These are phyloP conservation scores for Coecobrya sp. DNA, from an alignment of 2,888 invertebrate genomes.

Conservation along the genomic window DNA sequence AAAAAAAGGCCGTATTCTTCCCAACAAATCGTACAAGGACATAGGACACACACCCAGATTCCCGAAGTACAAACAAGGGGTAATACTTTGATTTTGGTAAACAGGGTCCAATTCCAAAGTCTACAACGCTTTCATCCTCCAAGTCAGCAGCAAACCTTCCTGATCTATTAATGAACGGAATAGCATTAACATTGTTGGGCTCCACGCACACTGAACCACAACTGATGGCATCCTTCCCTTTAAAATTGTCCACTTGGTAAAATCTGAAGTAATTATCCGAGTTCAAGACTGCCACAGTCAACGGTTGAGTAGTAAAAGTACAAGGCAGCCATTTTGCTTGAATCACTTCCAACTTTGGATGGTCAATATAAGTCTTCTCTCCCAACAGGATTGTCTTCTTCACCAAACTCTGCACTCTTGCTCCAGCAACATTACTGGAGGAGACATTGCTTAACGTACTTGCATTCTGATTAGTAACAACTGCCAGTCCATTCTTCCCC, in stretches of 20 bases:
- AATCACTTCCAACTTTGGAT: slow-evolving; percentile 79
- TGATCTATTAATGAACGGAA: slow-evolving; percentile 76
- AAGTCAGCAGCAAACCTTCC: slow-evolving; percentile 70
- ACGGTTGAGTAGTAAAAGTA: slow-evolving; percentile 49
- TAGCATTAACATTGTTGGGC: slow-evolving; percentile 48
- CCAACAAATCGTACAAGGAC: slow-evolving; percentile 79
- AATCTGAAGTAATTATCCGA: slow-evolving; percentile 78
- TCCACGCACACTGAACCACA: slow-evolving; percentile 67
- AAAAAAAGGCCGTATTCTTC: slow-evolving; percentile 58
- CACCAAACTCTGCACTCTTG: neutral
- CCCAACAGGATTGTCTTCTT: slow-evolving; percentile 74
- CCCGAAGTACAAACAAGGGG: slow-evolving; percentile 78
- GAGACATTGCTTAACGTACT: neutral
- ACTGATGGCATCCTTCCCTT: slow-evolving; percentile 65
- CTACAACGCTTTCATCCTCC: slow-evolving; percentile 80
- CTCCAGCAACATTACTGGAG: neutral
- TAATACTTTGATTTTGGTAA: slow-evolving; percentile 80
- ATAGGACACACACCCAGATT: slow-evolving; percentile 81
- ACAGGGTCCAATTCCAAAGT: slow-evolving; percentile 83
- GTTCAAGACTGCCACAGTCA: slow-evolving; percentile 72
- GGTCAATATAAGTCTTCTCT: slow-evolving; percentile 81
- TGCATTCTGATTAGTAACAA: slow-evolving; percentile 70
- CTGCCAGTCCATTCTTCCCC: slow-evolving; percentile 82
- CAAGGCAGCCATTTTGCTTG: slow-evolving; percentile 82
- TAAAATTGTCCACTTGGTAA: slow-evolving; percentile 72